Evolutionary conservation across 2,797 vertebrate species (phyloP).

Genomic region (Taenioides sp.): DNA sequence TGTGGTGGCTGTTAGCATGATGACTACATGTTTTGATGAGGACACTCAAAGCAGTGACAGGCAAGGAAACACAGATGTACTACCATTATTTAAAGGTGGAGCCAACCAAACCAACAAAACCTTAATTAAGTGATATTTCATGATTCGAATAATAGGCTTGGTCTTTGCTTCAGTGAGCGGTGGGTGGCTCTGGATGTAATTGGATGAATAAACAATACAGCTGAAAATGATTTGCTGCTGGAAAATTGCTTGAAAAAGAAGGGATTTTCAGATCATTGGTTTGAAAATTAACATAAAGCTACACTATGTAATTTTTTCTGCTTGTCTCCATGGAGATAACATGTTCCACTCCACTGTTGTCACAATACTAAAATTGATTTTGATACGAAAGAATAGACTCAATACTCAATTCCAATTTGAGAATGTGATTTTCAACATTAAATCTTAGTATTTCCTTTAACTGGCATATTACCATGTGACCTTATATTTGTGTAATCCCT

Average conservation of each 20-base stretch:
- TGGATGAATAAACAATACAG: background rate
- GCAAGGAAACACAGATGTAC: background rate
- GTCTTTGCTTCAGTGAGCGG: background rate
- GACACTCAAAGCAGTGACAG: background rate
- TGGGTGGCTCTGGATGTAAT: background rate
- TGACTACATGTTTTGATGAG: background rate
- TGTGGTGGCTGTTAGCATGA: background rate
- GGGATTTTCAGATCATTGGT: background rate
- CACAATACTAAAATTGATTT: no score
- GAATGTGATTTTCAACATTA: no score
- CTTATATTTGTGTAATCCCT: no score
- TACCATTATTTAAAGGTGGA: background rate
- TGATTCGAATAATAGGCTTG: background rate
- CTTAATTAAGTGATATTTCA: background rate
- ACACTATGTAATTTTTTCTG: no score
- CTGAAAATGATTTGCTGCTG: background rate
- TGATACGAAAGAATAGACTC: no score
- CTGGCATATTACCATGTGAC: no score
- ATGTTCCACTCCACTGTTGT: no score
- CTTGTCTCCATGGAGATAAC: no score
- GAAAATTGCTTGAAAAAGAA: background rate
- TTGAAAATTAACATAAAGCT: background rate
- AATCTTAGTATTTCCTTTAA: no score
- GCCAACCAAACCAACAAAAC: background rate
- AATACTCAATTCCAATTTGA: no score